These are phyloP conservation scores for Strigamia transsilvanica DNA, from an alignment of 2,888 invertebrate genomes.

Conservation along the genomic window DNA sequence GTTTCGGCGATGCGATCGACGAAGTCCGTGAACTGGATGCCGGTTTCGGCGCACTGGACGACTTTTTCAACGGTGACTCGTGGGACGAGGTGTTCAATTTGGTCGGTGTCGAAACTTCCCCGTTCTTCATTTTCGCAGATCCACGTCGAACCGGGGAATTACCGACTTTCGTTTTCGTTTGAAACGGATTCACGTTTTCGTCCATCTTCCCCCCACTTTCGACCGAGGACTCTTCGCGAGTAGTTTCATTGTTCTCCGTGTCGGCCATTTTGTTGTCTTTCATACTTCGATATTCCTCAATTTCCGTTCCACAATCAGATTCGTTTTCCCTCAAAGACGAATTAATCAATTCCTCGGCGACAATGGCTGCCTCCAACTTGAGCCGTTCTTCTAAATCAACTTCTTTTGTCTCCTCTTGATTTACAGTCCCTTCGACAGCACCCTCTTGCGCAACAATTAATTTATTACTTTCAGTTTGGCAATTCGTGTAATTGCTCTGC, in stretches of 20 bases:
- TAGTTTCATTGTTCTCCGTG: constrained; percentile 50
- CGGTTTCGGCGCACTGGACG: constrained; percentile 2
- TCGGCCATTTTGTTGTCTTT: constrained; percentile 53
- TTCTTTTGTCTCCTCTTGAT: not conserved
- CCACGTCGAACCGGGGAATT: not conserved
- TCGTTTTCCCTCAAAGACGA: constrained; percentile 36
- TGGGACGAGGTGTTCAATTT: not conserved
- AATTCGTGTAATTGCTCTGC: not conserved
- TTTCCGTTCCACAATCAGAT: not conserved
- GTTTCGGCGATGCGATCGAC: constrained; percentile 2
- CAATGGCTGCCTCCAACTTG: not conserved
- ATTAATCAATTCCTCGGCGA: constrained; percentile 50
- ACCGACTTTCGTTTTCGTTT: constrained; percentile 22
- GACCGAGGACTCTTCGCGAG: not conserved
- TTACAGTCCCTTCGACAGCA: not conserved
- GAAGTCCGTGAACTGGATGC: not conserved
- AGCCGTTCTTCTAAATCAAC: constrained; percentile 16
- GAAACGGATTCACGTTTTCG: constrained; percentile 52
- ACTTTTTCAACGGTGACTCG: constrained; percentile 2
- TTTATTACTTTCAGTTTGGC: not conserved
- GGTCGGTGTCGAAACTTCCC: not conserved
- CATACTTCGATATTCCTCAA: constrained; percentile 11
- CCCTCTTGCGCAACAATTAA: not conserved
- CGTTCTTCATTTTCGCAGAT: not conserved
- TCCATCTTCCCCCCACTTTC: not conserved